Base-by-base conservation (phyloP, 1,140 invertebrate genomes). In the Neodiprion fabricii region DNA sequence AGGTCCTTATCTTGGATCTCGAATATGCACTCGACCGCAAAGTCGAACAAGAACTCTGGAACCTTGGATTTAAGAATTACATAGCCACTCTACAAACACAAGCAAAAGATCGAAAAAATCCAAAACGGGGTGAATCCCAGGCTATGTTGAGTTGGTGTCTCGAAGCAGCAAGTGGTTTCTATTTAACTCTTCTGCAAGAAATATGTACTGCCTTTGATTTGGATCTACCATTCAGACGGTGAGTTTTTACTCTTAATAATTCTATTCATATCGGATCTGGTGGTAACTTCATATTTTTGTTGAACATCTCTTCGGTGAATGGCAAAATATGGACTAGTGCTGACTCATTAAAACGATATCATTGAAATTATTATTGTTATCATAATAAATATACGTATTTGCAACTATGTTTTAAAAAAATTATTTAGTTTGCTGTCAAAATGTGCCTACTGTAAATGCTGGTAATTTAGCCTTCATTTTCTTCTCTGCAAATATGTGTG, bases 31-130 rank as follows among this genome's bases (percentile, higher is more conserved):
- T 96, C 79, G 94, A 96, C 85, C 94, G 94, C 82, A 96, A 96
- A 89, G 94, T 96, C 23, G 96, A 97, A 85, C 95, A 96, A 83
- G 95, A 96, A 81, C 87, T 97, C 76, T 97, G 96, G 96, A 97
- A 95, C 85, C 90, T 95, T 84, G 95, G 95, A 12, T 96, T 96
- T 88, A 96, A 96, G 85, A 95, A 95, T 86, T 94, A 95, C 85
- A 97, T 97, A 85, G 93, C 92, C 75, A 90, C 91, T 28, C 86
- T 96, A 66, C 95, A 96, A 82, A 90, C 91, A 23, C 91, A 93
- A 73, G 91, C 92, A 10, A 95, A 94, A 82, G 94, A 96, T 80
- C 93, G 93, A 83, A 95, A 95, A 91, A 95, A 93, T 89, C 89
- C 91, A 10, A 91, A 93, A 73, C 89, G 93, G 74, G 91, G 89